Percentiles rank a stretch among this genome's conserved stretches.
Evolutionary conservation across 1,140 invertebrate species (phyloP).

Genomic region (Palaemon carinicauda): DNA sequence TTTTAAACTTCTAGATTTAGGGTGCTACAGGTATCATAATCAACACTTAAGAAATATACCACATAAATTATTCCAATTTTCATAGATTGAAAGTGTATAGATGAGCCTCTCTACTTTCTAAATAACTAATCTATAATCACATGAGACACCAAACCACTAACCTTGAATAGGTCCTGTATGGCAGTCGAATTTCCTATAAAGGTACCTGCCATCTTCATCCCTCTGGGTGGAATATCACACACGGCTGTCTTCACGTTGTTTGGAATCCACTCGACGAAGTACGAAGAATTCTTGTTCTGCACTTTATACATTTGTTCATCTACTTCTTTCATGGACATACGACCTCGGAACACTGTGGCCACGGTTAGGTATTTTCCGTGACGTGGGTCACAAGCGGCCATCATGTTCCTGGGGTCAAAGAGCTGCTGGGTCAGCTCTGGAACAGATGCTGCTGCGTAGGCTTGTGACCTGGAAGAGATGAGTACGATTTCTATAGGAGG

Average conservation of each 20-base stretch:
- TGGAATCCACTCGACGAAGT: slow-evolving; percentile 44
- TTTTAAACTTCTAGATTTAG: too few species aligned
- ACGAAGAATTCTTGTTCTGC: slow-evolving; percentile 31
- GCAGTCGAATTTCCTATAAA: slow-evolving; percentile 37
- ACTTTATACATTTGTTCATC: slow-evolving; percentile 34
- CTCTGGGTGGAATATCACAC: slow-evolving; percentile 34
- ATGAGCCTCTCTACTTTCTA: too few species aligned
- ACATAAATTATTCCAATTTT: too few species aligned
- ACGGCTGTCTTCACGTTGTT: slow-evolving; percentile 37
- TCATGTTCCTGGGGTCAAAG: slow-evolving; percentile 32
- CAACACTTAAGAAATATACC: too few species aligned
- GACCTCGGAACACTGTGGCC: slow-evolving; percentile 32
- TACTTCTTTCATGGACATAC: slow-evolving; percentile 40
- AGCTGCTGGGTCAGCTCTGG: slow-evolving; percentile 19
- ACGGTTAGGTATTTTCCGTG: slow-evolving; percentile 33
- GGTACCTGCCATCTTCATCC: slow-evolving; percentile 33
- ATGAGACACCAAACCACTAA: not conserved
- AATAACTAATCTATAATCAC: too few species aligned
- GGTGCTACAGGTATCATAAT: too few species aligned
- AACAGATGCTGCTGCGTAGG: slow-evolving; percentile 2
- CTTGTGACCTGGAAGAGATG: slow-evolving; percentile 2
- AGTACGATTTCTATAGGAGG: too few species aligned
- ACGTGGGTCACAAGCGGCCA: slow-evolving; percentile 26
- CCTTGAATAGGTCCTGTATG: slow-evolving; percentile 37
- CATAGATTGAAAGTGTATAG: too few species aligned